Base-by-base conservation (phyloP, 2,113 vertebrate species). In the Euleptes europaea region DNA sequence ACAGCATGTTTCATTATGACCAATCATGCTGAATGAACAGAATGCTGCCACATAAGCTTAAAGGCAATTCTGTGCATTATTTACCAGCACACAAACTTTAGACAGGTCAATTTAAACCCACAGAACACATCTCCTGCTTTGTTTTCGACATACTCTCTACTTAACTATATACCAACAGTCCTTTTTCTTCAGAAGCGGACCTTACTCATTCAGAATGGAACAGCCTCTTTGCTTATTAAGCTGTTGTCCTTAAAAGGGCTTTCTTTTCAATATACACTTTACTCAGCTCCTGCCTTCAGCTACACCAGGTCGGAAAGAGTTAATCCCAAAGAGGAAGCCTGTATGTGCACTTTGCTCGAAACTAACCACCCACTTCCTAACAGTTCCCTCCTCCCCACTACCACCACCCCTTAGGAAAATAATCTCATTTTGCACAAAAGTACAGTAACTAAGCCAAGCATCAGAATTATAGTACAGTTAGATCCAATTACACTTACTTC, bases 331-430 rank as follows among this genome's bases (percentile, higher is more conserved):
- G 92, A 96, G 95, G 95, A 96, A 97, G 95, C 95, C 90, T 91
- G 92, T 90, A 89, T 91, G 91, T 89, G 93, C 93, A 94, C 94
- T 96, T 95, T 95, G 95, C 93, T 95, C 93, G 92, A 95, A 97
- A 96, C 96, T 96, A 95, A 96, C 95, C 96, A 96, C 94, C 94
- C 95, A 96, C 95, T 97, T 95, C 93, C 93, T 94, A 95, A 95
- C 90, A 90, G 90, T 91, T 91, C 91, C 93, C 90, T 93, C 93
- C 94, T 92, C 95, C 93, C 88, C 82, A 88, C 71, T 93, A 57
- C 79, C 51, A 69, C 67, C 74, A 78, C 91, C 69, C 57, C 70
- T 49, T 40, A 69, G 21, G 74, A 84, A 92, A 83, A 66, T 49
- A 94, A 82, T 89, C 89, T 90, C 88, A 1, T 80, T 80, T 88